Evolutionary conservation across 2,888 invertebrate species (phyloP).

Genomic region (Agonopterix arenella): DNA sequence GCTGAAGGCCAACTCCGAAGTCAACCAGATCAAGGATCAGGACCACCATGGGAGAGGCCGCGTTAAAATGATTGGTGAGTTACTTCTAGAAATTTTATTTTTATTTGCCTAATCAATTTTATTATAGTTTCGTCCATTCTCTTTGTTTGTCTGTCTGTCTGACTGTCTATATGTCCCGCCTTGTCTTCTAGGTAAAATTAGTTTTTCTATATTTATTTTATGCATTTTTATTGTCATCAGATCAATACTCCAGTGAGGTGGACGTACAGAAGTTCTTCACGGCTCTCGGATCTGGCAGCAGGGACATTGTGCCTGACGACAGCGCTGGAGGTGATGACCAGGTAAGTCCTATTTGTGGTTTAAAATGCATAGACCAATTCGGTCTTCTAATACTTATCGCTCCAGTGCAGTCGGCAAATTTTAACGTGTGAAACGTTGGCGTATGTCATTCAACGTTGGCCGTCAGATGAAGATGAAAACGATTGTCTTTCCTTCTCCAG

Average conservation of each 20-base stretch:
- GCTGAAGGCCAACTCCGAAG: conserved; percentile 89
- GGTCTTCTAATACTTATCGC: too few relatives aligned
- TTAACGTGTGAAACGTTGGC: too few relatives aligned
- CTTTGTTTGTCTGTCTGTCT: too few relatives aligned
- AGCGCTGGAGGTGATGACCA: conserved; percentile 85
- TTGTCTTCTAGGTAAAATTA: too few relatives aligned
- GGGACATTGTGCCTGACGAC: conserved; percentile 82
- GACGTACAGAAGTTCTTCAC: conserved; percentile 86
- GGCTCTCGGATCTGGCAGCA: conserved; percentile 85
- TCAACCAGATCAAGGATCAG: conserved; percentile 90
- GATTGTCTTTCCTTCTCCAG: conserved; percentile 22
- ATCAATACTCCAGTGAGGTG: conserved; percentile 78
- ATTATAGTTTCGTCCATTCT: too few relatives aligned
- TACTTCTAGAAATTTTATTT: too few relatives aligned
- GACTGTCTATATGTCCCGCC: too few relatives aligned
- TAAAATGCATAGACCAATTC: too few relatives aligned
- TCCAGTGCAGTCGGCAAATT: too few relatives aligned
- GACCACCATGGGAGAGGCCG: conserved; percentile 89
- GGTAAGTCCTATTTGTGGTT: conserved; percentile 24
- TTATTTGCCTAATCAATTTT: too few relatives aligned
- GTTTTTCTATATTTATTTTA: background rate
- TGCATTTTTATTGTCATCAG: conserved; percentile 38
- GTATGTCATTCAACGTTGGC: too few relatives aligned
- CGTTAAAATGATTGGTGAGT: conserved; percentile 82
- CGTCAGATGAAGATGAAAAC: too few relatives aligned